Conservation (phyloP, 2,888 invertebrate species). For the Gnatocerus cornutus region DNA sequence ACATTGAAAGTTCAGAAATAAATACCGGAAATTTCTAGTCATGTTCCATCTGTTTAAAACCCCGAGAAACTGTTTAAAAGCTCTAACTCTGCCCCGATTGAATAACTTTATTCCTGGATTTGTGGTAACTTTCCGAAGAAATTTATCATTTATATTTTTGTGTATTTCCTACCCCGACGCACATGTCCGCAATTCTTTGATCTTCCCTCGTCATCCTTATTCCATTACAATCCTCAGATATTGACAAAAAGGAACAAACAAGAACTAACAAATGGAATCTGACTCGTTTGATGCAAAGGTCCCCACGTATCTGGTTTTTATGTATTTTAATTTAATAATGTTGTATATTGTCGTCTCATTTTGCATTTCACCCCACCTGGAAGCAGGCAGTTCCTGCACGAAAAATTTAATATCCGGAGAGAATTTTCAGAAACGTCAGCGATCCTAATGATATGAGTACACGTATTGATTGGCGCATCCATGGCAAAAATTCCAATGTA, state of each 20-base stretch:
- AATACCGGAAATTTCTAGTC: too few relatives aligned
- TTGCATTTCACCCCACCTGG: slow-evolving; percentile 7
- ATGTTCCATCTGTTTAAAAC: too few relatives aligned
- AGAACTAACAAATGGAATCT: slow-evolving; percentile 23
- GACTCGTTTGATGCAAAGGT: neutral
- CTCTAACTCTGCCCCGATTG: too few relatives aligned
- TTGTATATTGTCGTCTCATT: slow-evolving; percentile 12
- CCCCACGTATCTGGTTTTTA: slow-evolving; percentile 3
- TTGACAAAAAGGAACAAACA: slow-evolving; percentile 23
- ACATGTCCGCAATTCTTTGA: slow-evolving; percentile 24
- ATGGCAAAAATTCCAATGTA: neutral
- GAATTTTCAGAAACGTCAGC: slow-evolving; percentile 19
- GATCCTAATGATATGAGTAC: slow-evolving; percentile 21
- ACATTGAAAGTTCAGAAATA: neutral
- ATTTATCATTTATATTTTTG: too few relatives aligned
- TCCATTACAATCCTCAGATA: slow-evolving; percentile 15
- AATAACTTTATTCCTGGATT: too few relatives aligned
- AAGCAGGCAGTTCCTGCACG: slow-evolving; percentile 7
- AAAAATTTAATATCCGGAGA: slow-evolving; percentile 30
- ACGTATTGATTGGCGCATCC: neutral
- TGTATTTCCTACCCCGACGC: neutral
- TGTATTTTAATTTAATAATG: slow-evolving; percentile 29
- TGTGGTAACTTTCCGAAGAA: too few relatives aligned
- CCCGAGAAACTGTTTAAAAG: too few relatives aligned
- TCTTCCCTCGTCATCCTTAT: slow-evolving; percentile 16